Evolutionary conservation across 2,113 vertebrate species (phyloP).

Genomic region (Spizaetus ornatus): DNA sequence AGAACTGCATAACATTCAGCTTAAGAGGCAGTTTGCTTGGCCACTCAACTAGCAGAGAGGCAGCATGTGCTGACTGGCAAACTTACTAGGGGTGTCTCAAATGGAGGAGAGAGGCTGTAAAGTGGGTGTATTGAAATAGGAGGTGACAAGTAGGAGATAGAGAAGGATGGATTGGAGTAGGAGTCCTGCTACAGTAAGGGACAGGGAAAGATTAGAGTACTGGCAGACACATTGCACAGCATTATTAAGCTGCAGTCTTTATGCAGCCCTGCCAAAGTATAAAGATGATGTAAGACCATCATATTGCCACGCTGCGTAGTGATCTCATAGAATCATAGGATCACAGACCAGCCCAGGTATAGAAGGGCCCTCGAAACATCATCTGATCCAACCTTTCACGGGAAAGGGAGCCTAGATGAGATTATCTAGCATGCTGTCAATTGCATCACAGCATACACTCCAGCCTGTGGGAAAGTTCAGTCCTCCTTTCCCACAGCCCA

Average conservation of each 20-base stretch:
- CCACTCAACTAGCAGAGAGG: background rate
- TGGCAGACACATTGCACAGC: background rate
- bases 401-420: background rate
- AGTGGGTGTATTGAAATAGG: background rate
- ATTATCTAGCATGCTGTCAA: background rate
- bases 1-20: background rate
- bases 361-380: background rate
- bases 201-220: background rate
- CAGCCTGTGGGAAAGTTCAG: background rate
- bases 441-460: background rate
- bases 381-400: background rate
- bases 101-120: background rate
- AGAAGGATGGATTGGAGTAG: background rate
- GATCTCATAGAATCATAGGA: background rate
- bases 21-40: background rate
- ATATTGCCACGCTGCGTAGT: fast-evolving
- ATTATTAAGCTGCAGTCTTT: background rate
- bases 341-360: background rate
- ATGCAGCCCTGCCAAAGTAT: background rate
- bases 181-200: background rate
- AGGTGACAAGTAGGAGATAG: background rate
- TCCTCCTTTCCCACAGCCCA: background rate
- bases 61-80: background rate
- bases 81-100: background rate
- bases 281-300: background rate